phyloP scores from a whole-genome alignment of 2,797 vertebrate genomes.

The Diplodus puntazzo region DNA sequence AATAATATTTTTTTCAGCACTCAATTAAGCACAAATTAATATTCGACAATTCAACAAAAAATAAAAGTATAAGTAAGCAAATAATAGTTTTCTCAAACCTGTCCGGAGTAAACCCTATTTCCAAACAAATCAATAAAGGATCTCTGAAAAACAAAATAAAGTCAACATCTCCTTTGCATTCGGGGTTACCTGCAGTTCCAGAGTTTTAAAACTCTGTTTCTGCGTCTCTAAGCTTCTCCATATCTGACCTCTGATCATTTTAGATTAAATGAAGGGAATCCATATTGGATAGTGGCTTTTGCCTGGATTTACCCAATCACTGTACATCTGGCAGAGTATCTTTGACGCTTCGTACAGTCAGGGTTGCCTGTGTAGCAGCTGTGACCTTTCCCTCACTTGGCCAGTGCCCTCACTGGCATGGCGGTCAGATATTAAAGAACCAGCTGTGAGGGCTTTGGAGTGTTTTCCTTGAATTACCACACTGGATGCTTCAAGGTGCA shows the following conservation, averaged over 20 bases:
- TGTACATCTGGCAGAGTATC: neutral
- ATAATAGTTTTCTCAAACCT: too few relatives aligned
- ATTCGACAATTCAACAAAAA: too few relatives aligned
- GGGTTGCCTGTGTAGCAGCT: slow-evolving; percentile 3
- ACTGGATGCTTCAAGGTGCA: slow-evolving; percentile 17
- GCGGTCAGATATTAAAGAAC: slow-evolving; percentile 15
- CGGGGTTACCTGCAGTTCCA: too few relatives aligned
- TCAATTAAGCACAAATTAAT: too few relatives aligned
- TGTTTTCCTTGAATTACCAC: slow-evolving; percentile 38
- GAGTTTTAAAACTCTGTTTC: neutral
- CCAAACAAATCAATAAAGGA: too few relatives aligned
- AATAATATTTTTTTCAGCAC: too few relatives aligned
- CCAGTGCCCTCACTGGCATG: slow-evolving; percentile 1
- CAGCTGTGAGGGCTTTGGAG: slow-evolving; percentile 29
- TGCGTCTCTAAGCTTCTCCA: neutral
- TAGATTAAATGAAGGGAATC: neutral
- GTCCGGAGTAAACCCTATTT: too few relatives aligned
- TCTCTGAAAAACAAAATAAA: too few relatives aligned
- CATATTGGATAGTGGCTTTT: neutral
- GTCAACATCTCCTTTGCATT: too few relatives aligned
- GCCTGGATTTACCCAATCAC: slow-evolving; percentile 24
- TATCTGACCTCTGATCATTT: neutral
- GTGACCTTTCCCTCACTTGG: slow-evolving; percentile 46
- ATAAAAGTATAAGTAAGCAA: too few relatives aligned
- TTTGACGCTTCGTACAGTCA: neutral